Evolutionary conservation across 2,113 vertebrate genomes (phyloP), one percentile per base, ranked within the genome.

Genomic region (Periophthalmodon schlosseri): DNA sequence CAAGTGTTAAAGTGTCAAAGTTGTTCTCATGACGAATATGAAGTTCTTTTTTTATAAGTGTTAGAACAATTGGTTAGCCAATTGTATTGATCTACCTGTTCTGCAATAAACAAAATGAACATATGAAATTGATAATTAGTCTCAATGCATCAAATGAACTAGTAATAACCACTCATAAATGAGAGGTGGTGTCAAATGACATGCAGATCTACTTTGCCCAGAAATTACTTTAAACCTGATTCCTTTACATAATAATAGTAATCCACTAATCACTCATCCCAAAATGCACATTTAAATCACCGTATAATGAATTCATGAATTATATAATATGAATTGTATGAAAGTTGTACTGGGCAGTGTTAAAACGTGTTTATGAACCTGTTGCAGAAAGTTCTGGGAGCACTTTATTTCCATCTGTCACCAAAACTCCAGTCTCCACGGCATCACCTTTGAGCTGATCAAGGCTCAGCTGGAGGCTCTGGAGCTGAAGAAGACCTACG

Each of bases 401-500:
- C 95, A 96, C 72, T 99, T 99, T 93, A 95, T 99, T 92, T 95
- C 95, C 82, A 94, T 99, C 57, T 99, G 98, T 90, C 96, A 99
- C 15, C 96, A 97, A 90, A 99, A 99, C 69, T 86, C 94, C 36
- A 99, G 98, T 86, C 95, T 99, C 34, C 97, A 99, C 1, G 98
- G 98, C 84, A 99, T 99, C 95, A 98, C 96, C 7, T 98, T 97
- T 79, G 96, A 99, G 83, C 97, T 99, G 93, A 99, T 99, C 89
- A 98, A 97, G 90, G 93, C 96, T 88, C 97, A 99, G 91, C 88
- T 99, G 88, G 97, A 99, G 89, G 98, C 97, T 82, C 91, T 99
- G 87, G 98, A 99, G 93, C 93, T 99, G 50, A 99, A 99, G 95
- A 99, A 99, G 94, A 99, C 98, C 0, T 99, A 99, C 0, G 98